Evolutionary conservation across 2,113 vertebrate species (phyloP).

Genomic region (Peromyscus californicus): DNA sequence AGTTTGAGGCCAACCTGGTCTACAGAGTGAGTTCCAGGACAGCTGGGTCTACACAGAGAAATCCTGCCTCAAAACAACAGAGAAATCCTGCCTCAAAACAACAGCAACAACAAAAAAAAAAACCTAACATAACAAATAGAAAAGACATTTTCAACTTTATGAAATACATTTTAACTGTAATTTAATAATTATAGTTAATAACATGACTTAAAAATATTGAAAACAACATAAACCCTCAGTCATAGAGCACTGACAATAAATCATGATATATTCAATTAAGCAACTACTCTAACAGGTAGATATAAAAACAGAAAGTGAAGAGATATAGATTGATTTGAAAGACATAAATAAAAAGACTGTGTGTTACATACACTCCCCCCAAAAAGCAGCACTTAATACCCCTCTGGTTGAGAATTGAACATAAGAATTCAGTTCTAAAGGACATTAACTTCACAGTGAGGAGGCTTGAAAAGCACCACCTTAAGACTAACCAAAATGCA

Average conservation of each 20-base stretch:
- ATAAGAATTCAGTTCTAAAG: not conserved
- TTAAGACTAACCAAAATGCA: not conserved
- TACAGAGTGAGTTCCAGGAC: not conserved
- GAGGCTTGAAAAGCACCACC: not conserved
- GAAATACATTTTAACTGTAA: not conserved
- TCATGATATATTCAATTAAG: not conserved
- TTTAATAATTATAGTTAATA: constrained; percentile 30
- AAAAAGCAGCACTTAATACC: not conserved
- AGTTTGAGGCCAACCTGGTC: not conserved
- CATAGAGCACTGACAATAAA: not conserved
- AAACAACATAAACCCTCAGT: not conserved
- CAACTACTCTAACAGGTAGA: not conserved
- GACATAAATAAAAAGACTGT: not conserved
- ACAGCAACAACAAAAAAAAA: not conserved
- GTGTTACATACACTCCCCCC: rapidly evolving
- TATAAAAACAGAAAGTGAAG: not conserved
- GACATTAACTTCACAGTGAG: not conserved
- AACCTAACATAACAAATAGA: not conserved
- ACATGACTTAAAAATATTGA: not conserved
- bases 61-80: not conserved
- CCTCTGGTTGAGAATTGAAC: not conserved
- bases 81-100: not conserved
- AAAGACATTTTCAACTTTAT: not conserved
- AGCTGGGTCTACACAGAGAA: not conserved
- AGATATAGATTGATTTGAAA: not conserved